Evolutionary conservation across 2,797 vertebrate genomes (phyloP), one percentile per base, ranked within the genome.

Genomic region (Argentina silus): DNA sequence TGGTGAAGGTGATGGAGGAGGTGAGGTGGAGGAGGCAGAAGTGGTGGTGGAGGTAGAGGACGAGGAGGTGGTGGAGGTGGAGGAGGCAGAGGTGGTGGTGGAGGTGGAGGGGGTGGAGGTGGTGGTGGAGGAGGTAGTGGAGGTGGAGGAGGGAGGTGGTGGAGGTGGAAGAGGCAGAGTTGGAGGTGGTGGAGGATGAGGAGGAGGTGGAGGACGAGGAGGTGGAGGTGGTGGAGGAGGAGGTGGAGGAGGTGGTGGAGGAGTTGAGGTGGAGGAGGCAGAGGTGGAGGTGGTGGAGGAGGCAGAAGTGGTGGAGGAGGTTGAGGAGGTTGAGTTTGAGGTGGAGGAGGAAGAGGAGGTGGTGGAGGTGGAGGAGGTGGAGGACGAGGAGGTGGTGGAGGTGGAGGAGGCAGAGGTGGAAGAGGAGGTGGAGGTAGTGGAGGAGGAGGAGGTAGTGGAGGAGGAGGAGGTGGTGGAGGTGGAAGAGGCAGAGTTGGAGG

Each of bases 201-300:
- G n/a, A n/a, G n/a, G n/a, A n/a, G 78, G 94, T 99, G 70, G 97
- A 98, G 72, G 97, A 98, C 78, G 59, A 17, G 5, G 1, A 27
- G 9, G 10, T 6, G 21, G 23, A 53, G 15, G 50, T 53, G 6
- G 50, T 11, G 14, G 11, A 12, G 23, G 57, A n/a, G n/a, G n/a
- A n/a, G n/a, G n/a, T 14, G 10, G 27, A 36, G 27, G 27, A 2
- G 27, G 1, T 36, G 27, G 27, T 2, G 27, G 27, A 36, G 27
- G 27, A 2, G 27, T n/a, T n/a, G n/a, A n/a, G n/a, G n/a, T n/a
- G n/a, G n/a, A n/a, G n/a, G n/a, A n/a, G n/a, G n/a, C n/a, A n/a
- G n/a, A n/a, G 9, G 10, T 6, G 21, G 23, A 53, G 15, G 50
- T 53, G 6, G 50, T 11, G 14, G 11, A 12, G 23, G 57, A 14